Evolutionary conservation across 1,140 invertebrate species (phyloP), one percentile per base, ranked within the genome.

Genomic region (Chionoecetes opilio): DNA sequence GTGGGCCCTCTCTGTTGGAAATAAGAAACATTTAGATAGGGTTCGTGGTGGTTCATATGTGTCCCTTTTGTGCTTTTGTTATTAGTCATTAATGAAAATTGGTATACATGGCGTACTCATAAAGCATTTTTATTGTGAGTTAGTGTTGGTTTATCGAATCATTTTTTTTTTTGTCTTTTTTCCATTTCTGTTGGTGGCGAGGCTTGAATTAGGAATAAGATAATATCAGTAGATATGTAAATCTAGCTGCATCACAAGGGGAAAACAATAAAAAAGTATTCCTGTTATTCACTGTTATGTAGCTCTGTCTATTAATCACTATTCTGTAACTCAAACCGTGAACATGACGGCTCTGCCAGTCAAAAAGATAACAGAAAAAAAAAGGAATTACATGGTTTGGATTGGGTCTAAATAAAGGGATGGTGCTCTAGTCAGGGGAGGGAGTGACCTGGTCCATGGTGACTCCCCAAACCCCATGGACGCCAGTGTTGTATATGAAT

Each of bases 1-100:
- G 82, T 82, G 9, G 92, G 88, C 2, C 92, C 95, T 14, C 53
- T 93, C 87, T 93, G 92, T 37, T 38, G 75, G 29, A 32, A 34
- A 35, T 5, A 75, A 8, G 41, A 17, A 75, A 34, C 90, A n/a
- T 34, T 46, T 31, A 26, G 37, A 5, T 8, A 14, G 46, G 2
- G 63, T 0, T n/a, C 3, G 63, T 38, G 17, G 31, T 35, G 35
- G 26, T 34, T 34, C 8, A 21, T 5, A 35, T 87, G 34, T 87
- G 63, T n/a, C 21, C 63, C 63, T 75, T 75, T 75, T 75, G 63
- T 75, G 63, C 21, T 75, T 53, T 53, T 9, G 46, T 0, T 17
- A 53, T 53, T 53, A 9, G 21, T 53, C 46, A 53, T 53, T 53
- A 14, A 8, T 1, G 26, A 26, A 21, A 21, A 63, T 21, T 75